phyloP scores from a whole-genome alignment of 2,888 invertebrate genomes.

The Lissonota sp. region DNA sequence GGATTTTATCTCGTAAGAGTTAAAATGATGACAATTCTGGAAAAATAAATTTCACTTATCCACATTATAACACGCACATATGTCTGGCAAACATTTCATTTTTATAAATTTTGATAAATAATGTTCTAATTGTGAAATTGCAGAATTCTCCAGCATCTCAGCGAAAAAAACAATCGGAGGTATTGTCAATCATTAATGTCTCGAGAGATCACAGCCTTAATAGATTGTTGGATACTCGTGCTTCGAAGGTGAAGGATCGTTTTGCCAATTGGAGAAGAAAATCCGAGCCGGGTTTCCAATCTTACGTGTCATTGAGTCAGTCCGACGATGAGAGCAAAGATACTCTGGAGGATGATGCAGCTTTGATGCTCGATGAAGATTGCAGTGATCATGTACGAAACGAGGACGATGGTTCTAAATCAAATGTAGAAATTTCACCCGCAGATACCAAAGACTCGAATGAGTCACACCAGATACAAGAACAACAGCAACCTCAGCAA shows the following conservation, averaged over 20 bases:
- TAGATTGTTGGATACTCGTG: conserved; percentile 76
- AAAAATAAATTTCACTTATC: too few species aligned
- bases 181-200: conserved; percentile 69
- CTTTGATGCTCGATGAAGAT: conserved; percentile 25
- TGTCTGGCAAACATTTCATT: too few species aligned
- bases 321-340: conserved; percentile 79
- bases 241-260: conserved; percentile 82
- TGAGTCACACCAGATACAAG: conserved; percentile 60
- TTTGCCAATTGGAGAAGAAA: conserved; percentile 90
- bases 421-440: conserved; percentile 30
- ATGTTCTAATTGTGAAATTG: conserved; percentile 11
- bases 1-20: too few species aligned
- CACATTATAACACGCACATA: too few species aligned
- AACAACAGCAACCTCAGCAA: conserved; percentile 43
- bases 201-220: conserved; percentile 77
- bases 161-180: conserved; percentile 75
- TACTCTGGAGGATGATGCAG: conserved; percentile 39
- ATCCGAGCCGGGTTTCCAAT: conserved; percentile 88
- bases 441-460: conserved; percentile 74
- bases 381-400: conserved; percentile 7
- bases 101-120: too few species aligned
- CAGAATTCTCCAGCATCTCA: conserved; percentile 78
- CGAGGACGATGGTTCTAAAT: conserved; percentile 33
- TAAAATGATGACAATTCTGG: too few species aligned
- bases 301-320: conserved; percentile 79